Evolutionary conservation across 1,140 invertebrate genomes (phyloP).

Genomic region (Papilio dardanus): DNA sequence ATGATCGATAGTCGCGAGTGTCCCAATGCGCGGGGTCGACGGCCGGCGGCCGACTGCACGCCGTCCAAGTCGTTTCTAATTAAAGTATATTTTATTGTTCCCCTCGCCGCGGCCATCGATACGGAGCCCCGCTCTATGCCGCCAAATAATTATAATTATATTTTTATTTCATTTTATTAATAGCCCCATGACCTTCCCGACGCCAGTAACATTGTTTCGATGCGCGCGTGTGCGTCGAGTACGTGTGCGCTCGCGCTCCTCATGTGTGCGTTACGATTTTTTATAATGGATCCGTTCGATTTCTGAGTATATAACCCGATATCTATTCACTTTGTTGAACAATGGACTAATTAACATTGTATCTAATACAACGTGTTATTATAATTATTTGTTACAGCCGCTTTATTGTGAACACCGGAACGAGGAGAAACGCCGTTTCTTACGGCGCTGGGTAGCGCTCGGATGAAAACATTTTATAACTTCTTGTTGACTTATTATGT

Average conservation of each 20-base stretch:
- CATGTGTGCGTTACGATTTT: slow-evolving; percentile 40
- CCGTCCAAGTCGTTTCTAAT: slow-evolving; percentile 64
- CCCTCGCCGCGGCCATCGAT: slow-evolving; percentile 64
- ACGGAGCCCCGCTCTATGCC: slow-evolving; percentile 55
- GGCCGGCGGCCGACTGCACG: slow-evolving; percentile 58
- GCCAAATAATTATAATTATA: slow-evolving; percentile 78
- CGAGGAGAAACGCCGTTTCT: slow-evolving; percentile 8
- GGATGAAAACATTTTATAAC: slow-evolving; percentile 23
- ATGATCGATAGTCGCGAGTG: slow-evolving; percentile 62
- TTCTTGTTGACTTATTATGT: slow-evolving; percentile 18
- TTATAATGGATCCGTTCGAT: slow-evolving; percentile 38
- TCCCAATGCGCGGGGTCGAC: slow-evolving; percentile 65
- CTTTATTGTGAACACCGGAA: slow-evolving; percentile 32
- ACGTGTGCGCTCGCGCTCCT: not conserved
- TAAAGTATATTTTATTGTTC: slow-evolving; percentile 80
- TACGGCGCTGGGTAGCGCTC: slow-evolving; percentile 15
- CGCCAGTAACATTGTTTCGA: slow-evolving; percentile 53
- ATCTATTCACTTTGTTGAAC: slow-evolving; percentile 65
- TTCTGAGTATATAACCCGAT: slow-evolving; percentile 58
- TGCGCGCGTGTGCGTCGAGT: slow-evolving; percentile 38
- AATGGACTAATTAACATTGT: slow-evolving; percentile 73
- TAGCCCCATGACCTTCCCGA: slow-evolving; percentile 56
- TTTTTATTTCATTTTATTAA: slow-evolving; percentile 73
- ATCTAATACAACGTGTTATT: slow-evolving; percentile 68
- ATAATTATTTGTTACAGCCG: slow-evolving; percentile 52